Percentiles rank a stretch among this genome's conserved stretches.
Evolutionary conservation across 2,888 invertebrate genomes (phyloP).

Genomic region (Augochlorella aurata): DNA sequence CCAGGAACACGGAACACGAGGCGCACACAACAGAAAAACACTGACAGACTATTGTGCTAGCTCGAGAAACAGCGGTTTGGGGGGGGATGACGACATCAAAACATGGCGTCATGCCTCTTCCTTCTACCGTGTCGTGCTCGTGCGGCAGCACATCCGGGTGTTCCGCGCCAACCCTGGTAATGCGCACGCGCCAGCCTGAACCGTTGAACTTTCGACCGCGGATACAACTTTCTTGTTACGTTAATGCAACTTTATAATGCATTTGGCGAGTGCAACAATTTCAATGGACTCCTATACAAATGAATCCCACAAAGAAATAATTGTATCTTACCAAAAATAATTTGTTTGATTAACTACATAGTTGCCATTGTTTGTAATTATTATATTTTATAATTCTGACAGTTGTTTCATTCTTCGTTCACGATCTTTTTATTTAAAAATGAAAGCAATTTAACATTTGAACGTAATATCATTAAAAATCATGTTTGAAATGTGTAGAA

Average conservation of each 20-base stretch:
- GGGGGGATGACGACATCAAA: slow-evolving; percentile 80
- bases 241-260: slow-evolving; percentile 9
- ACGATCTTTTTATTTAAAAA: not conserved
- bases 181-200: slow-evolving; percentile 69
- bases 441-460: not conserved
- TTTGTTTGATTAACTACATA: not conserved
- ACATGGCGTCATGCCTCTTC: slow-evolving; percentile 79
- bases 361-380: not conserved
- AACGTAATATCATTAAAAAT: too few species aligned
- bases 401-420: not conserved
- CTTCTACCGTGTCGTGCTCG: slow-evolving; percentile 61
- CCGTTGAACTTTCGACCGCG: slow-evolving; percentile 71
- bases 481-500: too few species aligned
- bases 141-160: slow-evolving; percentile 66
- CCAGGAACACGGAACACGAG: slow-evolving; percentile 54
- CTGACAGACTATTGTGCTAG: slow-evolving; percentile 64
- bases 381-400: not conserved
- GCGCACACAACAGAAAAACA: slow-evolving; percentile 59
- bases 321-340: not conserved
- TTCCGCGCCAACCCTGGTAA: slow-evolving; percentile 48
- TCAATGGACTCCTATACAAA: not conserved
- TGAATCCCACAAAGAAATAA: too few species aligned
- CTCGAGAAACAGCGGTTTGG: slow-evolving; percentile 62
- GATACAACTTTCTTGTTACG: slow-evolving; percentile 38
- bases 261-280: not conserved